Evolutionary conservation across 2,113 vertebrate genomes (phyloP).

Genomic region (Ochotona princeps): DNA sequence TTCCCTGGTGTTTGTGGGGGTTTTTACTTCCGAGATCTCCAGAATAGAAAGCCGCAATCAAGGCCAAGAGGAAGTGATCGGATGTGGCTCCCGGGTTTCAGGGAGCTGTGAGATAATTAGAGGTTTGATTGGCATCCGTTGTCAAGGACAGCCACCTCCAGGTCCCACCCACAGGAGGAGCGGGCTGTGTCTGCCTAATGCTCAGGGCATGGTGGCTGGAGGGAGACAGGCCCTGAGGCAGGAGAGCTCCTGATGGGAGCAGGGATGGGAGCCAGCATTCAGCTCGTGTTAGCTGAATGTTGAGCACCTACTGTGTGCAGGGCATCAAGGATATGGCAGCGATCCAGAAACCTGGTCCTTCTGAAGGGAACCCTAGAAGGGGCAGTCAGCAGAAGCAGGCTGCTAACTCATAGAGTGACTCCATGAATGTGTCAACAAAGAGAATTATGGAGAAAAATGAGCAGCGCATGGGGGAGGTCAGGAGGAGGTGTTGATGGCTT

Average conservation of each 20-base stretch:
- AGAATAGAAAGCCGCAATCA: conserved; percentile 58
- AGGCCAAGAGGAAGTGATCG: conserved; percentile 59
- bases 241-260: fast-evolving
- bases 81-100: neutral
- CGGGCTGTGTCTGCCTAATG: neutral
- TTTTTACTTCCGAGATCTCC: conserved; percentile 28
- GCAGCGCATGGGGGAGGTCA: neutral
- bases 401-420: neutral
- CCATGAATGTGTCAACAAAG: neutral
- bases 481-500: neutral
- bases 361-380: neutral
- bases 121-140: conserved; percentile 64
- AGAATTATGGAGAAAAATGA: neutral
- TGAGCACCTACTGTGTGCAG: neutral
- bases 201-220: neutral
- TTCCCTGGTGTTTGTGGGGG: neutral
- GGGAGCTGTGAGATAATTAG: conserved; percentile 59
- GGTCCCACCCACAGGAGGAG: neutral
- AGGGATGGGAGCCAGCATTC: neutral
- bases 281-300: neutral
- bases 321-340: neutral
- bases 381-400: neutral
- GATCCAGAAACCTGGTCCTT: neutral
- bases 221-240: neutral
- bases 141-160: conserved; percentile 58